phyloP scores from a whole-genome alignment of 2,113 vertebrate species.

The Ageneiosus marmoratus region DNA sequence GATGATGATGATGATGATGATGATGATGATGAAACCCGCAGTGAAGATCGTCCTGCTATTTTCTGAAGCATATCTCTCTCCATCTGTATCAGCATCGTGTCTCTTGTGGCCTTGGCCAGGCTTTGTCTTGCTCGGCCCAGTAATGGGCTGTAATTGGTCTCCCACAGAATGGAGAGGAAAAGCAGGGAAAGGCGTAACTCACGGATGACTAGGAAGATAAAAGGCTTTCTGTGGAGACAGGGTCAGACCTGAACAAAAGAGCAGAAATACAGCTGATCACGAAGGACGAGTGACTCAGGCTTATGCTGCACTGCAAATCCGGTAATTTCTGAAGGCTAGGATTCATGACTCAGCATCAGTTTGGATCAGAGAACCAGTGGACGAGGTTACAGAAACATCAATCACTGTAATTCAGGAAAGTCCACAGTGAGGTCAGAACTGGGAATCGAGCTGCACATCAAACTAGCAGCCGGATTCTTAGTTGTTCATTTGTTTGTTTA shows the following conservation, averaged over 20 bases:
- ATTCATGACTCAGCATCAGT: slow-evolving; percentile 1
- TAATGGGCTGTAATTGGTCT: slow-evolving; percentile 67
- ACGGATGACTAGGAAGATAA: slow-evolving; percentile 57
- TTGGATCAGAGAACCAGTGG: not conserved
- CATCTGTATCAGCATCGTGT: slow-evolving; percentile 35
- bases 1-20: not conserved
- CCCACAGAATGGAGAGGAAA: slow-evolving; percentile 53
- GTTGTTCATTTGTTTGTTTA: not conserved
- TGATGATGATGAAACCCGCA: not conserved
- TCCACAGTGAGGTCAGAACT: not conserved
- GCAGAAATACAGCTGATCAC: slow-evolving; percentile 58
- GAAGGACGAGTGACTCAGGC: not conserved
- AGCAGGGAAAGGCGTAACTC: slow-evolving; percentile 59
- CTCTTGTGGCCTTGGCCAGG: slow-evolving; percentile 39
- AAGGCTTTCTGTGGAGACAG: slow-evolving; percentile 52
- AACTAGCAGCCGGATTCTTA: not conserved
- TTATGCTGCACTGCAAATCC: not conserved
- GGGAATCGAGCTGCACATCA: not conserved
- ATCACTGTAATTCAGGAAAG: slow-evolving; percentile 4
- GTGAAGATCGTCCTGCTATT: slow-evolving; percentile 3
- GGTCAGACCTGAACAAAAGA: slow-evolving; percentile 56
- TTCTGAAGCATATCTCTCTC: slow-evolving; percentile 27
- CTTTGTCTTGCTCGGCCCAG: slow-evolving; percentile 51
- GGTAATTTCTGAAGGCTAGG: not conserved
- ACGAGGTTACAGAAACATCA: not conserved